Percentiles rank a stretch among this genome's conserved stretches.
These are phyloP conservation scores for Heliconius hermathena DNA, from an alignment of 1,140 invertebrate genomes.

Conservation along the genomic window DNA sequence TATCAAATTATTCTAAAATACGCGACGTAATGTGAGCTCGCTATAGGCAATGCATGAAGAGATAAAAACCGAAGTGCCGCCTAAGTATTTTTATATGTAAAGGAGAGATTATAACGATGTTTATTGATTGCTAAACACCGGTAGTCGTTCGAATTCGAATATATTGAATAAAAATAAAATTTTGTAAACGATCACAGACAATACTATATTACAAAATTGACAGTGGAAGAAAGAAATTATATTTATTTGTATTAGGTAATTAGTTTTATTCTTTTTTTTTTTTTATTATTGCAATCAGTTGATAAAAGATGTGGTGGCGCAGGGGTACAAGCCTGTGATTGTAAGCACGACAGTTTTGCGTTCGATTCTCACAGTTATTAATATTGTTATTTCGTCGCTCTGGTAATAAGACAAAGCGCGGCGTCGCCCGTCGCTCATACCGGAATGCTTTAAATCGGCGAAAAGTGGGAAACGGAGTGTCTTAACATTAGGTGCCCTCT, in stretches of 20 bases:
- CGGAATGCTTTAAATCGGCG: no score
- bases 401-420: no score
- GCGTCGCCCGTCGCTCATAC: no score
- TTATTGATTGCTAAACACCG: constrained; percentile 53
- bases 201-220: constrained; percentile 29
- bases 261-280: neutral
- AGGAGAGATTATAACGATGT: constrained; percentile 59
- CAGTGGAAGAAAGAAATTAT: neutral
- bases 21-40: constrained; percentile 25
- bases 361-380: no score
- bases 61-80: constrained; percentile 51
- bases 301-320: no score
- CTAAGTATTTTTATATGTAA: constrained; percentile 62
- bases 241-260: no score
- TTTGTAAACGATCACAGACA: constrained; percentile 42
- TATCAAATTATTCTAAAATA: constrained; percentile 26
- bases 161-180: constrained; percentile 31
- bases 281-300: neutral
- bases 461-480: no score
- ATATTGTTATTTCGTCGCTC: no score
- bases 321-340: no score
- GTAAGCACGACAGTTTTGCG: no score
- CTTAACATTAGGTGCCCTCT: no score
- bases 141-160: constrained; percentile 48
- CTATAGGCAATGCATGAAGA: constrained; percentile 53